A percentile compares a stretch with the other conserved stretches of the same genome.
phyloP scores from a whole-genome alignment of 2,888 invertebrate species.

The Nomada hirtipes region DNA sequence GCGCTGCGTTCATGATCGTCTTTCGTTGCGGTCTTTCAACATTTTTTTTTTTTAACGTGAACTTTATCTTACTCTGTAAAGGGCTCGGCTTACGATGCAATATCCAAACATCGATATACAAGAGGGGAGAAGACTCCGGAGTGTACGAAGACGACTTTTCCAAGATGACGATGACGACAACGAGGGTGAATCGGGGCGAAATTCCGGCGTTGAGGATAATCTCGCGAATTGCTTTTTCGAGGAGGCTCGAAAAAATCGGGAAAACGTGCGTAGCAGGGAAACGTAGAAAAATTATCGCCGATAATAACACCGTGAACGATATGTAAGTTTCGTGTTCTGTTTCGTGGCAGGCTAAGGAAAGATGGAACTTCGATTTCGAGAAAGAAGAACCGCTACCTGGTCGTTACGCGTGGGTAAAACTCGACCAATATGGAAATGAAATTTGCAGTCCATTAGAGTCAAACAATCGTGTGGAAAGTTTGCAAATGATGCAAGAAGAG shows the following conservation, averaged over 20 bases:
- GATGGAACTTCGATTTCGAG: conserved; percentile 87
- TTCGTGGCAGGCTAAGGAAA: conserved; percentile 78
- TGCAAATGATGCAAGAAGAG: conserved; percentile 23
- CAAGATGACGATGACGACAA: conserved; percentile 78
- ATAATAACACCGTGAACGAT: background rate
- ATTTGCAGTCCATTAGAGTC: conserved; percentile 23
- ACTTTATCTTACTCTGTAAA: conserved; percentile 59
- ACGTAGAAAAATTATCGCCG: too few species aligned
- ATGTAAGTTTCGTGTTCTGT: conserved; percentile 1
- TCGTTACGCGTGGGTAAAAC: conserved; percentile 85
- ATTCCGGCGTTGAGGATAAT: conserved; percentile 70
- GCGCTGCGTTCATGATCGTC: background rate
- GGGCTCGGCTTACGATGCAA: conserved; percentile 80
- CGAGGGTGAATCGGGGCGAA: conserved; percentile 42
- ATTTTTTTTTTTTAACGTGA: background rate
- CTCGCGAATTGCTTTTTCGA: conserved; percentile 71
- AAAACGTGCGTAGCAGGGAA: conserved; percentile 70
- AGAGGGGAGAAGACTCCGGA: conserved; percentile 66
- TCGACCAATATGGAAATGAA: conserved; percentile 68
- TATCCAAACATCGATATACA: conserved; percentile 73
- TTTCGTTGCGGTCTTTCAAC: background rate
- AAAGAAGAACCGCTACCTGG: conserved; percentile 85
- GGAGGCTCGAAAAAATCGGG: conserved; percentile 68
- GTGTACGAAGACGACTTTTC: conserved; percentile 84
- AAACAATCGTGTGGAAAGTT: conserved; percentile 33